These are phyloP conservation scores for Solenodon paradoxus DNA, from an alignment of 2,113 vertebrate species.

Conservation along the genomic window DNA sequence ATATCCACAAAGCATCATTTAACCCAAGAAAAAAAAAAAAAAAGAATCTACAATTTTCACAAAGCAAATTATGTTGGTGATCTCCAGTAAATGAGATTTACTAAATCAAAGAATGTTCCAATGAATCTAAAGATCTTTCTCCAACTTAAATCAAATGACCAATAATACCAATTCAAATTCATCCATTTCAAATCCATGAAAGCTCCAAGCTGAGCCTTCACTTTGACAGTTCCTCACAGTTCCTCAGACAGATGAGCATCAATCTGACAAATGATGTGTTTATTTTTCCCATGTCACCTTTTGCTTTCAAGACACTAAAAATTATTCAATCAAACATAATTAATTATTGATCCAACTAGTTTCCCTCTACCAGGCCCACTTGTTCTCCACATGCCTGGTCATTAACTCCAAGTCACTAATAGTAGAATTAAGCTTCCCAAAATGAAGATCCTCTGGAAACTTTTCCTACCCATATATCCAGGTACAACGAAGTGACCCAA, in stretches of 20 bases:
- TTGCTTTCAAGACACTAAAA: not conserved
- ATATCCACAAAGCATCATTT: not conserved
- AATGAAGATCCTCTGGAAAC: not conserved
- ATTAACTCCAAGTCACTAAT: not conserved
- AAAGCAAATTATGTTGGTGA: not conserved
- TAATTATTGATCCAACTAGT: not conserved
- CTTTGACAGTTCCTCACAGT: not conserved
- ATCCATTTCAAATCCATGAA: not conserved
- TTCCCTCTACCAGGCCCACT: not conserved
- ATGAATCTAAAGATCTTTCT: not conserved
- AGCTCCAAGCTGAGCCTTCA: not conserved
- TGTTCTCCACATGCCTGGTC: not conserved
- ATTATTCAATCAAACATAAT: not conserved
- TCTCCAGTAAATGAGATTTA: not conserved
- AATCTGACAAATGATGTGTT: not conserved
- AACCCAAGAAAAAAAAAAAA: not conserved
- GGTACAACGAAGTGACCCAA: conserved; percentile 87
- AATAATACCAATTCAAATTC: not conserved
- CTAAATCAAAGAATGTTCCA: not conserved
- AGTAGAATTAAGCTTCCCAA: not conserved
- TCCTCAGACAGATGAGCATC: not conserved
- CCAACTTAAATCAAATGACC: not conserved
- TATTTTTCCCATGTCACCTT: not conserved
- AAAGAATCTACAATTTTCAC: not conserved
- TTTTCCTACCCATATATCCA: conserved; percentile 65